phyloP scores from a whole-genome alignment of 2,797 vertebrate genomes.

The Cossypha caffra region DNA sequence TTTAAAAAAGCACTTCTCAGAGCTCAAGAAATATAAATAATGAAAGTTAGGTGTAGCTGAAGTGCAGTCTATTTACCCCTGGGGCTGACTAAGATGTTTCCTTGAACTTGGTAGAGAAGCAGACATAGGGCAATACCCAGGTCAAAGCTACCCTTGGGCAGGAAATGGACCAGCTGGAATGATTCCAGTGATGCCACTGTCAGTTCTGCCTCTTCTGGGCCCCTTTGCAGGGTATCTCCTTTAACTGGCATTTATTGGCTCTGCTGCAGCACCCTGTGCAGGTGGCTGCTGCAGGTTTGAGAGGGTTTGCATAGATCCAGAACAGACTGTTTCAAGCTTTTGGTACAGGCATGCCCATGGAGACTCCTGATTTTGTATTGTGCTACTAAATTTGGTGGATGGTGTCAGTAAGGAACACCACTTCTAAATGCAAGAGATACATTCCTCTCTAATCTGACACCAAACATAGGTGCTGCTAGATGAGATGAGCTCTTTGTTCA shows the following conservation, averaged over 20 bases:
- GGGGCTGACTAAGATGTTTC: not conserved
- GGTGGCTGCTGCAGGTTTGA: not conserved
- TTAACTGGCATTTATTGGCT: not conserved
- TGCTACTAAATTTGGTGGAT: not conserved
- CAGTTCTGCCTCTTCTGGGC: not conserved
- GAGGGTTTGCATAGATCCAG: not conserved
- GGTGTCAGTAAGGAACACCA: not conserved
- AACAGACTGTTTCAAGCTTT: not conserved
- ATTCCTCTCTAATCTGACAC: not conserved
- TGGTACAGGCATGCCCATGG: fast-evolving
- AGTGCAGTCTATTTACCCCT: not conserved
- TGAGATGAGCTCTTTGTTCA: not conserved
- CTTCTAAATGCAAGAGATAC: not conserved
- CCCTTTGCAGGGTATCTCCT: not conserved
- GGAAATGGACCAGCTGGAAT: not conserved
- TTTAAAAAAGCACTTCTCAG: not conserved
- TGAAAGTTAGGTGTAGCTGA: not conserved
- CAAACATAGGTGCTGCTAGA: not conserved
- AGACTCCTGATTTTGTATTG: not conserved
- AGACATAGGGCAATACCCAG: not conserved
- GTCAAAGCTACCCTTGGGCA: not conserved
- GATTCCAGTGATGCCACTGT: not conserved
- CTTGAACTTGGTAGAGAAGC: not conserved
- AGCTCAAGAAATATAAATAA: not conserved
- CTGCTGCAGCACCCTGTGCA: not conserved